Evolutionary conservation across 2,888 invertebrate species (phyloP).

Genomic region (Lithophane socia): DNA sequence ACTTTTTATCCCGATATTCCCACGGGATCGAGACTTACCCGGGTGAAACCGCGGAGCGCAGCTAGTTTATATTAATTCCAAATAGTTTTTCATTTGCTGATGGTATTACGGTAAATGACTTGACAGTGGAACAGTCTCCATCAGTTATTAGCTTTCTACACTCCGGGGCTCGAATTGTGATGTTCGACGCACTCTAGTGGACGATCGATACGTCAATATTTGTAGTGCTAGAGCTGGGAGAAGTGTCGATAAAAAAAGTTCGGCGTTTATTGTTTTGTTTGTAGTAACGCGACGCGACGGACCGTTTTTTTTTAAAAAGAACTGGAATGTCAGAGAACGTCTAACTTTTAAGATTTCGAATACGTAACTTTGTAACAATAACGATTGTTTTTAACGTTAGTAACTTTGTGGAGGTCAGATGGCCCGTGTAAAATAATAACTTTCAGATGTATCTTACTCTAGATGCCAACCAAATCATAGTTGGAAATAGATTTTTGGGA

Average conservation of each 20-base stretch:
- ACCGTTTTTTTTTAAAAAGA: neutral
- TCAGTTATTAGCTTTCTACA: slow-evolving; percentile 57
- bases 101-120: slow-evolving; percentile 10
- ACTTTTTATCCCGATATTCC: too few species aligned
- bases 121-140: slow-evolving; percentile 15
- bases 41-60: too few species aligned
- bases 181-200: slow-evolving; percentile 67
- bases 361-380: neutral
- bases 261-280: neutral
- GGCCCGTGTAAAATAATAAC: neutral
- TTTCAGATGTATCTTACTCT: neutral
- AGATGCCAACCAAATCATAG: neutral
- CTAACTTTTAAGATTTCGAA: neutral
- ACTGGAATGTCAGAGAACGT: neutral
- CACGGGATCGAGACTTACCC: too few species aligned
- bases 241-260: slow-evolving; percentile 32
- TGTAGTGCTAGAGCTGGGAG: slow-evolving; percentile 74
- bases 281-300: neutral
- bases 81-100: neutral
- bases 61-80: too few species aligned
- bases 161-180: slow-evolving; percentile 39
- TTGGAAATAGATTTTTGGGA: neutral
- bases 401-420: neutral
- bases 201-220: slow-evolving; percentile 84
- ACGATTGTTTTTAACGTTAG: neutral